Evolutionary conservation across 2,888 invertebrate genomes (phyloP), one percentile per base, ranked within the genome.

Genomic region (Cryptus armator): DNA sequence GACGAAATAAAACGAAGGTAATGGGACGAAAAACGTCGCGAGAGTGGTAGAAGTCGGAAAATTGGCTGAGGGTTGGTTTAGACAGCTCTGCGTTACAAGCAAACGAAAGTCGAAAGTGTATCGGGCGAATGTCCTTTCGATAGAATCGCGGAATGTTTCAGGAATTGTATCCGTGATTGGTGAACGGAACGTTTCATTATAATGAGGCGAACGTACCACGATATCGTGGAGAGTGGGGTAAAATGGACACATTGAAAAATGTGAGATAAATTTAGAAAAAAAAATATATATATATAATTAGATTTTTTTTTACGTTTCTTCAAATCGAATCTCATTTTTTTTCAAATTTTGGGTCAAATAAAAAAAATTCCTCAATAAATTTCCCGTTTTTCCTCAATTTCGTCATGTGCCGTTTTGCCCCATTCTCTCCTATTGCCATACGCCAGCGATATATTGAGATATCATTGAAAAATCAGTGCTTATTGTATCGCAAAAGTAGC

Each of bases 121-220:
- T n/a, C 37, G 43, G 53, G 14, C 46, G 37, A 51, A 51, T 70
- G 24, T 37, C 16, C 7, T 51, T 32, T 70, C 32, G 32, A 70
- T 70, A 51, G 29, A 37, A 70, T 66, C 14, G 29, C 14, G 51
- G 51, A 53, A 51, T 70, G 51, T 70, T 70, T 70, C 70, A 12
- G 4, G 32, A 51, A 16, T 51, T 53, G 43, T 32, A 70, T 14
- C 51, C 70, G 9, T 9, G 14, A 43, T 19, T 19, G 44, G 53
- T 53, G 16, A 53, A 53, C 53, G 53, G 53, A 53, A 9, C 19
- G 16, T 53, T 53, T 53, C 19, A 37, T 48, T 48, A 48, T 48
- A 48, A 48, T 14, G 46, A 48, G 14, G 46, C 46, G 10, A 14
- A 24, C 24, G 24, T 2, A 24, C 24, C 24, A 24, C 24, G 24